A percentile compares a stretch with the other conserved stretches of the same genome.
Conservation (phyloP, 2,888 invertebrate species). For the Ommatoiulus sabulosus region DNA sequence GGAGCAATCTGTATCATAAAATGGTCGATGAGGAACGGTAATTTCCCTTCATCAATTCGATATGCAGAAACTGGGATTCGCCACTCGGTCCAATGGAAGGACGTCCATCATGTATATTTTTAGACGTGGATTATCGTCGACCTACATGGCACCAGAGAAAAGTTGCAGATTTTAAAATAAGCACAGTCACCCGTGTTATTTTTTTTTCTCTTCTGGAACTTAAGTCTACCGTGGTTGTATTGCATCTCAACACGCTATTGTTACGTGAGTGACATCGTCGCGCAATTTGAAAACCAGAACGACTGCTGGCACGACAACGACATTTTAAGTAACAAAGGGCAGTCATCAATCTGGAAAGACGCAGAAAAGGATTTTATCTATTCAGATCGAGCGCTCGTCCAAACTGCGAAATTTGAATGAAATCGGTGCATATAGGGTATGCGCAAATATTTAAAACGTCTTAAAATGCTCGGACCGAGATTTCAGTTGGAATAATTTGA, state of each 20-base stretch:
- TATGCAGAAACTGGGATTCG: not conserved
- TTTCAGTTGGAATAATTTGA: not conserved
- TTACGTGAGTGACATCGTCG: slow-evolving; percentile 34
- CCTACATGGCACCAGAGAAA: not conserved
- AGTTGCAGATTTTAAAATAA: slow-evolving; percentile 26
- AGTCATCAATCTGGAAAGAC: slow-evolving; percentile 34
- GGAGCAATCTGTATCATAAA: not conserved
- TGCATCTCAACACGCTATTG: not conserved
- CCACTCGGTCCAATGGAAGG: not conserved
- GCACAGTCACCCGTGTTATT: slow-evolving; percentile 34
- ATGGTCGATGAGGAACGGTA: not conserved
- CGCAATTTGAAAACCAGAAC: slow-evolving; percentile 11
- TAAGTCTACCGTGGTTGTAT: not conserved
- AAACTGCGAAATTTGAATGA: not conserved
- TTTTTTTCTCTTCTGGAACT: not conserved
- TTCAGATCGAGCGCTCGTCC: slow-evolving; percentile 28
- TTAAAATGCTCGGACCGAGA: not conserved
- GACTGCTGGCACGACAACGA: slow-evolving; percentile 28
- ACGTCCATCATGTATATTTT: not conserved
- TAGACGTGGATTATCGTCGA: slow-evolving; percentile 2
- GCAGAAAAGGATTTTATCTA: slow-evolving; percentile 21
- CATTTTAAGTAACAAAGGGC: slow-evolving; percentile 34
- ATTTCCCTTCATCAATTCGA: not conserved
- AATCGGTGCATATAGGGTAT: not conserved
- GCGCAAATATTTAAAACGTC: slow-evolving; percentile 23